Percentiles rank a stretch among this genome's conserved stretches.
phyloP scores from a whole-genome alignment of 2,888 invertebrate species.

The Protonemura montana region DNA sequence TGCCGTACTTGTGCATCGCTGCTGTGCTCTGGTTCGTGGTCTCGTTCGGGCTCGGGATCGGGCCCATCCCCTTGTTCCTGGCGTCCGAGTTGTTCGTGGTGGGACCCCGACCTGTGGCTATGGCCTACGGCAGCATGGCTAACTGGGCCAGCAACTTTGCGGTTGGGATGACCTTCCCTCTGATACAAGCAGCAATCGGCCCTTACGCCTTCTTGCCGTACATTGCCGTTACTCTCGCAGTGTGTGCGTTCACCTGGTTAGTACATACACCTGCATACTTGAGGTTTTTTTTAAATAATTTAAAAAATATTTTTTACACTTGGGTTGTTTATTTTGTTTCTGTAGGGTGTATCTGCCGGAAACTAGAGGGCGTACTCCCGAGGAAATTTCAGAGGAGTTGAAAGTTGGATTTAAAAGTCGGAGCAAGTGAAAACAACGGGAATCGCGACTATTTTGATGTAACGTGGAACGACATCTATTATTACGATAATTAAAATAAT shows the following conservation, averaged over 20 bases:
- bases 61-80: constrained; percentile 87
- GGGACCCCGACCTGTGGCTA: constrained; percentile 82
- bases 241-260: constrained; percentile 67
- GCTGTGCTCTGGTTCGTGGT: constrained; percentile 79
- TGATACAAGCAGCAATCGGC: constrained; percentile 69
- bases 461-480: no score
- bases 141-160: constrained; percentile 91
- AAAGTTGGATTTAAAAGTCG: constrained; percentile 64
- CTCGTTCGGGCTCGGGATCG: constrained; percentile 82
- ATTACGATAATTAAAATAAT: no score
- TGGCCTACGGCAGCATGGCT: constrained; percentile 84
- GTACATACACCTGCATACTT: constrained; percentile 50
- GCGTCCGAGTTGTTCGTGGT: constrained; percentile 87
- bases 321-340: neutral
- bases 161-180: constrained; percentile 80
- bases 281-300: no score
- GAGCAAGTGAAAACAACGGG: constrained; percentile 24
- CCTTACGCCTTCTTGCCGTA: constrained; percentile 81
- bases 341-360: constrained; percentile 76
- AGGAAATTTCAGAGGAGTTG: constrained; percentile 69
- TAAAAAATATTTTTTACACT: neutral
- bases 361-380: constrained; percentile 72
- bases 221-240: constrained; percentile 65
- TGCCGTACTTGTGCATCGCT: constrained; percentile 75
- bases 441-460: no score